Conservation (phyloP, 2,113 vertebrate species). For the Sisor rabdophorus region DNA sequence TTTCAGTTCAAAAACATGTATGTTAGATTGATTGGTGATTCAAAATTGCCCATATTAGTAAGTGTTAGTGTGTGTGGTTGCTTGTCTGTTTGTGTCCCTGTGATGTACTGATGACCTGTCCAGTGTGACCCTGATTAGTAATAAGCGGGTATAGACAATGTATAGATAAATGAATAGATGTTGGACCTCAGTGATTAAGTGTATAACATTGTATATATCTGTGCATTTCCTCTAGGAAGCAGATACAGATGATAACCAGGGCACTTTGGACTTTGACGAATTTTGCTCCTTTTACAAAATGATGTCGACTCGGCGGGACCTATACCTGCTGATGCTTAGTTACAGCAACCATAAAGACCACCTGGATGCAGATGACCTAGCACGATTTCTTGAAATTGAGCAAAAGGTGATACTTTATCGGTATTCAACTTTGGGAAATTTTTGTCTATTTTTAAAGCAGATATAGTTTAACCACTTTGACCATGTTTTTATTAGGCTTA, state of each 20-base stretch:
- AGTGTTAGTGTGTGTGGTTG: too few relatives aligned
- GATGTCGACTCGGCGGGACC: constrained; percentile 93
- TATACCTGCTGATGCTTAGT: constrained; percentile 94
- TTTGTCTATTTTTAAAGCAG: neutral
- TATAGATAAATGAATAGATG: too few relatives aligned
- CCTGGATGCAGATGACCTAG: constrained; percentile 76
- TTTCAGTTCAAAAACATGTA: too few relatives aligned
- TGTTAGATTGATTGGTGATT: too few relatives aligned
- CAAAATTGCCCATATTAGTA: too few relatives aligned
- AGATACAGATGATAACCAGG: constrained; percentile 92
- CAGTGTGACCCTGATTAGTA: too few relatives aligned
- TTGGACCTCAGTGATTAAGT: neutral
- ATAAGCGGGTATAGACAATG: too few relatives aligned
- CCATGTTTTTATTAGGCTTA: too few relatives aligned
- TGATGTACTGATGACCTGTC: too few relatives aligned
- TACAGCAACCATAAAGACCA: constrained; percentile 97
- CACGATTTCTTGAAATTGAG: constrained; percentile 84
- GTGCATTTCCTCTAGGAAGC: constrained; percentile 74
- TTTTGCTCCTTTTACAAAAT: constrained; percentile 98
- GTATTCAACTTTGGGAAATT: neutral
- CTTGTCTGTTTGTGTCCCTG: too few relatives aligned
- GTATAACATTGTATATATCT: neutral
- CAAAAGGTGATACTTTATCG: constrained; percentile 78
- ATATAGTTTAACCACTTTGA: too few relatives aligned
- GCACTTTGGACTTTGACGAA: constrained; percentile 88